Evolutionary conservation across 2,113 vertebrate genomes (phyloP), one percentile per base, ranked within the genome.

Genomic region (Phylloscopus trochiloides): DNA sequence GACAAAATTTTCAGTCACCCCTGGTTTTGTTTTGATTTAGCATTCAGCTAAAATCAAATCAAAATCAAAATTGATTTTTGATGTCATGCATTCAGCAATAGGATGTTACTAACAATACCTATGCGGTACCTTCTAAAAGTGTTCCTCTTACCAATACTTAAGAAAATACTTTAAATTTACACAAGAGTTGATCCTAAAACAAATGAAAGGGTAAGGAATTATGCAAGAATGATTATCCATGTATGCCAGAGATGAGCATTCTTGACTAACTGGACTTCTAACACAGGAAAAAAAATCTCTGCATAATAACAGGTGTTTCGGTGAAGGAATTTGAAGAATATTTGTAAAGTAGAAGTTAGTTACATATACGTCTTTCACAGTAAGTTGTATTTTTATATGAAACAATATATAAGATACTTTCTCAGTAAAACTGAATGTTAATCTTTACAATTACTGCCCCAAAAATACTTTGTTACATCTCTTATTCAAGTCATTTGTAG

Each of bases 181-280:
- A 21, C 4, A 87, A 42, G 9, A 92, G 4, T 10, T 58, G 22
- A 73, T 66, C n/a, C 14, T 57, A 25, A 83, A 90, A 73, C 22
- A 78, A 85, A 82, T 17, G 0, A 55, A 89, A 72, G 0, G 0
- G 14, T 51, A 45, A 43, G 22, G 45, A 67, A 66, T 65, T 67
- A 21, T 22, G 10, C 34, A 57, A 83, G 48, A 78, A 85, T 40
- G 18, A 62, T 29, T 50, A 43, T 15, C 38, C 31, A 26, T 1
- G 5, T 45, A 74, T 14, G 17, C 8, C 38, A 62, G 15, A 68
- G 25, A 25, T 14, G 2, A 51, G 8, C 1, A 0, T 7, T 21
- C 10, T 32, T 65, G 47, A 79, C 22, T 31, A 80, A 70, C 5
- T 47, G 19, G 22, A 55, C 40, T 68, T 88, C 22, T 20, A 52